Percentiles rank a stretch among this genome's conserved stretches.
phyloP scores from a whole-genome alignment of 2,113 vertebrate genomes.

The Eudorcas thomsonii region DNA sequence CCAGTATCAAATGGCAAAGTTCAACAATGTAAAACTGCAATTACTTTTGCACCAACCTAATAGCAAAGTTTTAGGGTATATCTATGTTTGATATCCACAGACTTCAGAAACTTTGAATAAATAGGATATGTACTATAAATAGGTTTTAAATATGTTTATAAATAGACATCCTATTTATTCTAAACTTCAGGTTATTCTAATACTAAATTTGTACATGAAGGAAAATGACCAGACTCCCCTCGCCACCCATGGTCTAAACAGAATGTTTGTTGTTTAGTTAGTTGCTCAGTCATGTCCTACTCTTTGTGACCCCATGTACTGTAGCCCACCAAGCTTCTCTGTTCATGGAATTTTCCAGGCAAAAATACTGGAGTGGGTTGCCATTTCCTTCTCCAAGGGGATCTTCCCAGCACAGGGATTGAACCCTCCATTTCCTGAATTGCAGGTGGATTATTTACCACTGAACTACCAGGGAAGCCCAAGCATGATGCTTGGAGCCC shows the following conservation, averaged over 20 bases:
- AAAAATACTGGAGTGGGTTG: background rate
- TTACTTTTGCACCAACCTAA: background rate
- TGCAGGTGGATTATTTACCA: background rate
- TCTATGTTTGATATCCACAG: background rate
- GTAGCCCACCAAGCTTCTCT: background rate
- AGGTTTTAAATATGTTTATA: too few species aligned
- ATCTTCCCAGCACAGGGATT: rapidly evolving
- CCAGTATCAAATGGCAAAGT: background rate
- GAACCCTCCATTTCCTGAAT: background rate
- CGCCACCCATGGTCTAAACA: background rate
- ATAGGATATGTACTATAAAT: background rate
- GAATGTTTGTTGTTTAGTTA: background rate
- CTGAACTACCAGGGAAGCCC: background rate
- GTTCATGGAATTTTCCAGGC: background rate
- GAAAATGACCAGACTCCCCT: background rate
- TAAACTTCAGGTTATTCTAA: background rate
- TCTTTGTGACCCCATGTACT: background rate
- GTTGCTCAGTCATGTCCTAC: background rate
- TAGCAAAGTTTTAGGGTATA: background rate
- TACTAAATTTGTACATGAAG: background rate
- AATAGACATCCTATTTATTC: background rate
- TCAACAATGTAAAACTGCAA: background rate
- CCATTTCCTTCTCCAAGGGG: background rate
- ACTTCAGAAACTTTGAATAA: background rate
- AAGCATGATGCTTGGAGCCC: background rate